Conservation (phyloP, 2,113 vertebrate genomes). For the Perca schrenkii region DNA sequence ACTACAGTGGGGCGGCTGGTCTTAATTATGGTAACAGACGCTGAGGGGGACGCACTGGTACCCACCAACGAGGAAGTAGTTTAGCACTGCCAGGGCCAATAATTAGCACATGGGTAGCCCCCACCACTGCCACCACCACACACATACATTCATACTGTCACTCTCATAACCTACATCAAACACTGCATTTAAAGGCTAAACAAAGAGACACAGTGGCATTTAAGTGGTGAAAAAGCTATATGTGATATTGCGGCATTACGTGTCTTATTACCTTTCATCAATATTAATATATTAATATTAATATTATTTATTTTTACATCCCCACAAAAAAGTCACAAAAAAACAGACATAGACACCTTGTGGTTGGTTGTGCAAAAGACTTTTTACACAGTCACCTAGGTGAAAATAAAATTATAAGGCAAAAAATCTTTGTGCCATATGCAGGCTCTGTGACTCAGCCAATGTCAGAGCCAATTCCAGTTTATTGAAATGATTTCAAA, state of each 20-base stretch:
- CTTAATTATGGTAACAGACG: slow-evolving; percentile 82
- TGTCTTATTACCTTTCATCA: slow-evolving; percentile 15
- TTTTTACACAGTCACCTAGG: slow-evolving; percentile 31
- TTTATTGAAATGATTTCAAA: slow-evolving; percentile 76
- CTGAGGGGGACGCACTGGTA: slow-evolving; percentile 70
- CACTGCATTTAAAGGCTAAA: slow-evolving; percentile 40
- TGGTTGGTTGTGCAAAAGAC: neutral
- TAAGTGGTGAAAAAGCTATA: slow-evolving; percentile 33
- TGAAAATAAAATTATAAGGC: slow-evolving; percentile 18
- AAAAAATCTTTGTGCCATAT: slow-evolving; percentile 41
- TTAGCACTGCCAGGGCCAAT: slow-evolving; percentile 67
- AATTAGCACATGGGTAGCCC: slow-evolving; percentile 67
- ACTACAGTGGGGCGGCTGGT: slow-evolving; percentile 67
- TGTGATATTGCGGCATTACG: neutral
- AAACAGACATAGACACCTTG: slow-evolving; percentile 7
- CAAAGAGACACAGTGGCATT: slow-evolving; percentile 3
- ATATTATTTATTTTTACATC: neutral
- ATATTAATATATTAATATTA: too few species aligned
- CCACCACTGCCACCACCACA: neutral
- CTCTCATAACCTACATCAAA: slow-evolving; percentile 38
- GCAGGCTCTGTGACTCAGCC: slow-evolving; percentile 49
- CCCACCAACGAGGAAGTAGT: slow-evolving; percentile 64
- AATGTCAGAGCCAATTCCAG: slow-evolving; percentile 60
- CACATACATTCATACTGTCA: slow-evolving; percentile 36
- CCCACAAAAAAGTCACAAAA: slow-evolving; percentile 4